Percentiles rank a stretch among this genome's conserved stretches.
Evolutionary conservation across 1,140 invertebrate species (phyloP).

Genomic region (Acyrthosiphon pisum): DNA sequence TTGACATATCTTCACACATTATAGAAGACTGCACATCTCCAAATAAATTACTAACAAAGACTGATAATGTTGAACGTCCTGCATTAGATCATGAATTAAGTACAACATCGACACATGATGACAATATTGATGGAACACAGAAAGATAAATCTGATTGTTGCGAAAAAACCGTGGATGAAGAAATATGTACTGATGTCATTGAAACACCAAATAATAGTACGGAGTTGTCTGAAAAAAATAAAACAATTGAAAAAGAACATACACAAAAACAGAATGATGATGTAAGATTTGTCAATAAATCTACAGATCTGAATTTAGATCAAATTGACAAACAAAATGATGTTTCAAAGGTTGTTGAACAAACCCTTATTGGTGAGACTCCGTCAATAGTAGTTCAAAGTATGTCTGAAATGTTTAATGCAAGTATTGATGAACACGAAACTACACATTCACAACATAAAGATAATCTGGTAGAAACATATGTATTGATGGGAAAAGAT

Average conservation of each 20-base stretch:
- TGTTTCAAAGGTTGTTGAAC: neutral
- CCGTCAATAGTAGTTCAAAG: neutral
- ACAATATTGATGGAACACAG: neutral
- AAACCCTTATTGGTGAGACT: neutral
- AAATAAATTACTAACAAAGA: neutral
- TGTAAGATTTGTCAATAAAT: neutral
- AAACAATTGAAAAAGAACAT: neutral
- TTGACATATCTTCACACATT: neutral
- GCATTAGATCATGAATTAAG: neutral
- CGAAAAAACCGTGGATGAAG: neutral
- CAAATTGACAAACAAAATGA: neutral
- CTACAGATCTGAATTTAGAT: neutral
- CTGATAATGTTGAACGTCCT: neutral
- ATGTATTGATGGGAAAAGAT: neutral
- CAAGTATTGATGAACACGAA: neutral
- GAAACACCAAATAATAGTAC: neutral
- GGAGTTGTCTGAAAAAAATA: neutral
- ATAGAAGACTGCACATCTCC: neutral
- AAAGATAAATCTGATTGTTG: neutral
- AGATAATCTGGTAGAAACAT: neutral
- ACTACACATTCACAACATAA: neutral
- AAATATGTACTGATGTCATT: neutral
- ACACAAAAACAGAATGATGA: neutral
- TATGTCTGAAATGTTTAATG: slow-evolving; percentile 30
- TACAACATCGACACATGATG: neutral